phyloP scores from a whole-genome alignment of 2,113 vertebrate genomes.

The Petrocephalus microphthalmus region DNA sequence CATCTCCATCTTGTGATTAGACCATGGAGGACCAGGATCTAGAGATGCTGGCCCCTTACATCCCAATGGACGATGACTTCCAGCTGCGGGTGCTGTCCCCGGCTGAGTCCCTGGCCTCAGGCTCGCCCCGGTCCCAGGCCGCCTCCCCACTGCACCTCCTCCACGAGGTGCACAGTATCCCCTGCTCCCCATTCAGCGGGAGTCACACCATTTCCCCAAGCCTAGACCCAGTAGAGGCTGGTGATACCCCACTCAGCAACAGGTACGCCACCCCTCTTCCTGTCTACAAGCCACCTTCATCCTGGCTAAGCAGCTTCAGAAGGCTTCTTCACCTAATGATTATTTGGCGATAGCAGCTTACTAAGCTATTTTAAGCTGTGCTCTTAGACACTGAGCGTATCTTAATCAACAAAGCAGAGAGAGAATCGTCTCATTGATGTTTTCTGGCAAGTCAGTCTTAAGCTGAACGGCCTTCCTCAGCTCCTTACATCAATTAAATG shows the following conservation, averaged over 20 bases:
- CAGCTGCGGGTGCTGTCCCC: slow-evolving; percentile 79
- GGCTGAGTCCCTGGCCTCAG: slow-evolving; percentile 60
- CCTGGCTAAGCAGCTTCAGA: neutral
- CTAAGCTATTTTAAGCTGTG: neutral
- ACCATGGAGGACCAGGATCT: slow-evolving; percentile 74
- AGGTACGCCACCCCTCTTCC: slow-evolving; percentile 33
- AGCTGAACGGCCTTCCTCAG: neutral
- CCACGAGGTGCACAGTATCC: slow-evolving; percentile 56
- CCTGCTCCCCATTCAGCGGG: slow-evolving; percentile 57
- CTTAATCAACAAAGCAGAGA: neutral
- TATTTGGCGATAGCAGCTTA: neutral
- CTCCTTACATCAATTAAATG: neutral
- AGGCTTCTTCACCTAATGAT: neutral
- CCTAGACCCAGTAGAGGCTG: slow-evolving; percentile 52
- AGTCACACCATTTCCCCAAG: slow-evolving; percentile 65
- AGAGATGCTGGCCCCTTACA: slow-evolving; percentile 96
- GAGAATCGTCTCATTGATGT: neutral
- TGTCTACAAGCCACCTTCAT: neutral
- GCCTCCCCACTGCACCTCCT: slow-evolving; percentile 54
- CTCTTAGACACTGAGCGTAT: neutral
- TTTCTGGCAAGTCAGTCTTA: neutral
- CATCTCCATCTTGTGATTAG: slow-evolving; percentile 30
- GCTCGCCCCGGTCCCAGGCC: slow-evolving; percentile 48
- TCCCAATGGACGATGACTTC: slow-evolving; percentile 97
- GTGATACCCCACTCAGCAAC: slow-evolving; percentile 18